These are phyloP conservation scores for Chitala chitala DNA, from an alignment of 2,113 vertebrate genomes.

Conservation along the genomic window DNA sequence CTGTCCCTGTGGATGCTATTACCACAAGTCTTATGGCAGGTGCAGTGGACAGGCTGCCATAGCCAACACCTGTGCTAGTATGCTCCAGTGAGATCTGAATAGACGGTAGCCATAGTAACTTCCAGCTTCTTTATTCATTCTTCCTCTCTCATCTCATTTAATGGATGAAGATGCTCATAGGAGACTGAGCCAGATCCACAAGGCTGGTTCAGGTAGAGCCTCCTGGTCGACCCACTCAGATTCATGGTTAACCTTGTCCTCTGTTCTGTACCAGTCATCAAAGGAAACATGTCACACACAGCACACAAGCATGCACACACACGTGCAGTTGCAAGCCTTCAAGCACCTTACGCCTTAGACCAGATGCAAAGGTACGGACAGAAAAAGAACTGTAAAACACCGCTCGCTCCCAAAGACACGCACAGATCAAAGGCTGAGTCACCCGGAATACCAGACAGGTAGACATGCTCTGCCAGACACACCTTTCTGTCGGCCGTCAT, in stretches of 20 bases:
- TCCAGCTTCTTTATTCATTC: neutral
- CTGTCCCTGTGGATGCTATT: no score
- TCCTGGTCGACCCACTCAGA: no score
- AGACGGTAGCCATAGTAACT: neutral
- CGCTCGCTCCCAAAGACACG: neutral
- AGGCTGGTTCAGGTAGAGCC: no score
- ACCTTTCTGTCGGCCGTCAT: constrained; percentile 35
- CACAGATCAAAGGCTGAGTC: constrained; percentile 9
- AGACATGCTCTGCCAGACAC: constrained; percentile 15
- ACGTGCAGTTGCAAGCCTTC: neutral
- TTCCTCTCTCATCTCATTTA: no score
- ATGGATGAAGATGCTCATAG: no score
- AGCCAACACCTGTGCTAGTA: neutral
- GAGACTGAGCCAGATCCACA: no score
- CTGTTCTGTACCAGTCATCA: no score
- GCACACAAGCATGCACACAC: neutral
- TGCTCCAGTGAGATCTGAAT: neutral
- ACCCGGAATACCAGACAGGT: neutral
- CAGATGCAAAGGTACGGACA: neutral
- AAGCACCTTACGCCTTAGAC: neutral
- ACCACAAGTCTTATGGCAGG: neutral
- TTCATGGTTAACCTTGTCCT: no score
- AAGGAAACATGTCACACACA: neutral
- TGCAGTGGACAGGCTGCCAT: neutral
- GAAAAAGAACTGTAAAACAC: neutral